Conservation (phyloP, 2,113 vertebrate species). For the Rhinichthys klamathensis region DNA sequence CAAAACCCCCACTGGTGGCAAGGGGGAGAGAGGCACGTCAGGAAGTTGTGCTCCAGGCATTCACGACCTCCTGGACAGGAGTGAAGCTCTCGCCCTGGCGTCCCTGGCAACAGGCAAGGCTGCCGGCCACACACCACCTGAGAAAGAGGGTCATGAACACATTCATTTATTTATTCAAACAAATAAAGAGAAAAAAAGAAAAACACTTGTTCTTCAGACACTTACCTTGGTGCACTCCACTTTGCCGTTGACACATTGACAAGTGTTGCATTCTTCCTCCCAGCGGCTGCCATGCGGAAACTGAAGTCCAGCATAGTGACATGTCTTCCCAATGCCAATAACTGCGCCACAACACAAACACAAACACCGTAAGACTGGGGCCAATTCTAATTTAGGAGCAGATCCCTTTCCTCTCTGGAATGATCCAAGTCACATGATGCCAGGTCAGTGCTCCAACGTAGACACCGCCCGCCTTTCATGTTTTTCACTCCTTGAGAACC, state of each 20-base stretch:
- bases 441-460: neutral
- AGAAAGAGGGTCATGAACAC: neutral
- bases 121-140: conserved; percentile 92
- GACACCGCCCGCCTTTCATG: neutral
- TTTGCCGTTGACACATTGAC: conserved; percentile 85
- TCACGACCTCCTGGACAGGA: conserved; percentile 82
- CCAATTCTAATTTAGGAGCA: conserved; percentile 23
- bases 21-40: conserved; percentile 89
- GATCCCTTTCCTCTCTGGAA: conserved; percentile 18
- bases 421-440: conserved; percentile 3
- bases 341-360: conserved; percentile 70
- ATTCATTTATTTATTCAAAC: neutral
- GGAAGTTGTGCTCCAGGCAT: conserved; percentile 81
- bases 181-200: conserved; percentile 1
- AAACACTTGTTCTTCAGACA: neutral
- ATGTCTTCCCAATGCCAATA: conserved; percentile 84
- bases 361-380: conserved; percentile 16
- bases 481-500: neutral
- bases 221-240: conserved; percentile 91
- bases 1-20: conserved; percentile 91
- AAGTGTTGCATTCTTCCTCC: conserved; percentile 94
- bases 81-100: conserved; percentile 61
- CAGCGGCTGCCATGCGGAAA: conserved; percentile 90
- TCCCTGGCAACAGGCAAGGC: conserved; percentile 78
- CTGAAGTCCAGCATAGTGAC: conserved; percentile 83